Base-by-base conservation (phyloP, 2,113 vertebrate species). In the Limnothrissa miodon region DNA sequence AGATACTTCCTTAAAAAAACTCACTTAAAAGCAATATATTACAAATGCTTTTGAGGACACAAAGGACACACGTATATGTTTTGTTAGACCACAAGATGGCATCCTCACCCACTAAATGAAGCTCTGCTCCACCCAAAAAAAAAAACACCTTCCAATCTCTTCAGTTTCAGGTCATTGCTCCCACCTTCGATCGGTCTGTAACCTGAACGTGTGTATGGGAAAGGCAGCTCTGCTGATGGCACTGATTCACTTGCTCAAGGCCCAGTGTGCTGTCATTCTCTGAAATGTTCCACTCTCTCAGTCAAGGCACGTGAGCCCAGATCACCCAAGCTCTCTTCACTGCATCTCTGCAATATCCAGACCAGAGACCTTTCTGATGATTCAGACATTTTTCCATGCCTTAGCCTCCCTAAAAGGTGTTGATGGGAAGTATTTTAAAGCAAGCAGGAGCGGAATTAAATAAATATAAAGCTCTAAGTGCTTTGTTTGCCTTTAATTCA, bases 231-330 rank as follows among this genome's bases (percentile, higher is more conserved):
- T 74, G 29, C 15, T 13, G 4, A 2, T 74, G 66, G 66, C 66
- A 17, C 66, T 17, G 66, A 36, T 36, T 74, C 66, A 33, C 29
- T 13, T 74, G 66, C 66, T 74, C 29, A 74, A 74, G 66, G 66
- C 66, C 66, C 66, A 74, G 29, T 36, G 25, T 70, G 66, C 36
- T 74, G 66, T 74, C 66, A 74, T 33, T 74, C 66, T 70, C 59
- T 13, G 3, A 25, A 74, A 74, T 36, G 66, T 74, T 74, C 66
- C 66, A 74, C 15, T 74, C 66, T 33, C 66, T 74, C 66, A 74
- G 66, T 36, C 13, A 15, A 15, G 15, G 33, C 13, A 33, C 29
- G 29, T 33, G 13, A 36, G 66, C 15, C 29, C 66, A 74, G 13
- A 74, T 74, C 66, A 74, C 66, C 25, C 66, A 74, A 33, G 17